These are phyloP conservation scores for Drosophila teissieri DNA, from an alignment of 1,140 invertebrate genomes.

Conservation along the genomic window DNA sequence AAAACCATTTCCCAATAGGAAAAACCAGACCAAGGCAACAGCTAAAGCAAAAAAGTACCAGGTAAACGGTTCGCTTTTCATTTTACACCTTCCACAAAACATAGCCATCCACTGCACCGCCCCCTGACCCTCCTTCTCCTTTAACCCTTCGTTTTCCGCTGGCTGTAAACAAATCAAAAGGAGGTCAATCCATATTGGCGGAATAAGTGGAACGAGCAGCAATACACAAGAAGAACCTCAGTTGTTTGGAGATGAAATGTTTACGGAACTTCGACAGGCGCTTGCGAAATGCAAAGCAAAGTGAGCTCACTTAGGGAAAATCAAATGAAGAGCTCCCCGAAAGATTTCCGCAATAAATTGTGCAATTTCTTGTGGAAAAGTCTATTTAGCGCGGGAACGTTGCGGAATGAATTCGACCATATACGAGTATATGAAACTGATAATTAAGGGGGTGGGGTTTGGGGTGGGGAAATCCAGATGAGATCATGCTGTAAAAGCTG, in stretches of 20 bases:
- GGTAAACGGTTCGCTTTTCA: conserved; percentile 66
- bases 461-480: conserved; percentile 1
- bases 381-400: conserved; percentile 13
- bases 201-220: conserved; percentile 29
- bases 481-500: conserved; percentile 15
- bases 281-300: conserved; percentile 38
- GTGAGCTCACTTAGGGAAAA: conserved; percentile 1
- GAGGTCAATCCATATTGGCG: conserved; percentile 68
- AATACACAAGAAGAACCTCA: not conserved
- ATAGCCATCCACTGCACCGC: conserved; percentile 20
- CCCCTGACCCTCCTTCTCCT: conserved; percentile 2
- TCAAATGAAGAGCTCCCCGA: not conserved
- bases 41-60: conserved; percentile 26
- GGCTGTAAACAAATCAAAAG: conserved; percentile 67
- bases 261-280: conserved; percentile 25
- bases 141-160: conserved; percentile 34
- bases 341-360: conserved; percentile 7
- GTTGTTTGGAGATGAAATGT: conserved; percentile 24
- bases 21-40: conserved; percentile 48
- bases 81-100: conserved; percentile 69
- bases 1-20: conserved; percentile 24
- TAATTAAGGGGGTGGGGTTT: conserved; percentile 26
- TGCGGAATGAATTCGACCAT: conserved; percentile 41
- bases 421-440: conserved; percentile 40
- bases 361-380: conserved; percentile 1